A percentile compares a stretch with the other conserved stretches of the same genome.
Evolutionary conservation across 1,140 invertebrate genomes (phyloP).

Genomic region (Drosophila tristis): DNA sequence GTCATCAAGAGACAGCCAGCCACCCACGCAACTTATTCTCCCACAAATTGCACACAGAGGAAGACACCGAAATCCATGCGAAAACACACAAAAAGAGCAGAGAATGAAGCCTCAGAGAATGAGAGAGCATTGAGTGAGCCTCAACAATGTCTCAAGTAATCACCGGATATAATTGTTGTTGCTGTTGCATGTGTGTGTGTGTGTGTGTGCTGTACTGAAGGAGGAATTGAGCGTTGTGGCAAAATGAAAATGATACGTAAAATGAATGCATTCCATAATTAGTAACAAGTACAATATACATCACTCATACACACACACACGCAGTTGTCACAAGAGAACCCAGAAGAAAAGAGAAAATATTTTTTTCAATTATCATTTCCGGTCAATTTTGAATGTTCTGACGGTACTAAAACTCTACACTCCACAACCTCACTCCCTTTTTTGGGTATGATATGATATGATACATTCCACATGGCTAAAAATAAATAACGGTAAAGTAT

Average conservation of each 20-base stretch:
- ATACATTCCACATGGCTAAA: conserved; percentile 44
- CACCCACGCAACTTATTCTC: conserved; percentile 34
- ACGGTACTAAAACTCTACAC: conserved; percentile 6
- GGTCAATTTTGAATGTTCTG: conserved; percentile 60
- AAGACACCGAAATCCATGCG: conserved; percentile 49
- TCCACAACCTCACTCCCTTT: not conserved
- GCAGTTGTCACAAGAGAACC: conserved; percentile 28
- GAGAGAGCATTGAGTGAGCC: conserved; percentile 13
- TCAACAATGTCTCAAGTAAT: conserved; percentile 67
- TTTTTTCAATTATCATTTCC: conserved; percentile 80
- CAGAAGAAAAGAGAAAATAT: conserved; percentile 64
- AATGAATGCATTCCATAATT: conserved; percentile 80
- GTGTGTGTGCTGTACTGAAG: conserved; percentile 14
- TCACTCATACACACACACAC: conserved; percentile 13
- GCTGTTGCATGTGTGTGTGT: conserved; percentile 18
- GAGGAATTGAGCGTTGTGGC: conserved; percentile 24
- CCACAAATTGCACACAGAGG: conserved; percentile 4
- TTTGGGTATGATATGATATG: conserved; percentile 26
- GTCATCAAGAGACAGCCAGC: conserved; percentile 35
- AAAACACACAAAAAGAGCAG: conserved; percentile 7
- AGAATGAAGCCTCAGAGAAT: conserved; percentile 4
- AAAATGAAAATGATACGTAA: conserved; percentile 73
- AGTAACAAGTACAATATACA: conserved; percentile 46
- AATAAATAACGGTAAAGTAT: conserved; percentile 39
- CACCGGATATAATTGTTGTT: conserved; percentile 75